phyloP scores from a whole-genome alignment of 37 sponge, comb jelly and placozoan species.

The Ianthella basta region DNA sequence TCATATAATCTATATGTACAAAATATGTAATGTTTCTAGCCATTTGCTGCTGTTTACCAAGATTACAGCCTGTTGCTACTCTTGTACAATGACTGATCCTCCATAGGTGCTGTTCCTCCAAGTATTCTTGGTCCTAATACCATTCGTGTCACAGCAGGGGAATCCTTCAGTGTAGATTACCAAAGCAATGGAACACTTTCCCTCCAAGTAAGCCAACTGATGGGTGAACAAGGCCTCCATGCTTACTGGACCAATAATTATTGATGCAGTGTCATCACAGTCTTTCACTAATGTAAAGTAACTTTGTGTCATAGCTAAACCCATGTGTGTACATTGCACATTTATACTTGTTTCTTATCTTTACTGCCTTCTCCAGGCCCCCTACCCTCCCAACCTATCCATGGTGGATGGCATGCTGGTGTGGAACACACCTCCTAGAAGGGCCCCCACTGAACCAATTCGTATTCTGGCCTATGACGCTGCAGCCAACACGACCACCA shows the following conservation, averaged over 20 bases:
- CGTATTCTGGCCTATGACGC: background rate
- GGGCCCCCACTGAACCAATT: background rate
- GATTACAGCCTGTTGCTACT: no score
- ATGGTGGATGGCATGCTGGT: background rate
- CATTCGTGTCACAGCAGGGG: background rate
- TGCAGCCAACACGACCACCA: background rate
- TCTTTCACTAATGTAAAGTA: no score
- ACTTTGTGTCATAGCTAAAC: no score
- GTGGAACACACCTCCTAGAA: background rate
- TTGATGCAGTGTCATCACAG: no score
- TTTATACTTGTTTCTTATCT: no score
- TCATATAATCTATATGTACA: no score
- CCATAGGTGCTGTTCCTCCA: background rate
- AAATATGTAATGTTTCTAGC: no score
- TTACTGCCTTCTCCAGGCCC: background rate
- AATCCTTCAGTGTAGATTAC: background rate
- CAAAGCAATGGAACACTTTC: background rate
- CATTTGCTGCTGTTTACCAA: no score
- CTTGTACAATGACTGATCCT: no score
- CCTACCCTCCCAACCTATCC: constrained; percentile 6
- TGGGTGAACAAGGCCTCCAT: no score
- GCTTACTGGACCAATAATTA: no score
- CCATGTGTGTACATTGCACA: no score
- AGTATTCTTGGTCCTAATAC: background rate
- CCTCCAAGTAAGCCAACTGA: background rate